Evolutionary conservation across 1,140 invertebrate species (phyloP), one percentile per base, ranked within the genome.

Genomic region (Uloborus diversus): DNA sequence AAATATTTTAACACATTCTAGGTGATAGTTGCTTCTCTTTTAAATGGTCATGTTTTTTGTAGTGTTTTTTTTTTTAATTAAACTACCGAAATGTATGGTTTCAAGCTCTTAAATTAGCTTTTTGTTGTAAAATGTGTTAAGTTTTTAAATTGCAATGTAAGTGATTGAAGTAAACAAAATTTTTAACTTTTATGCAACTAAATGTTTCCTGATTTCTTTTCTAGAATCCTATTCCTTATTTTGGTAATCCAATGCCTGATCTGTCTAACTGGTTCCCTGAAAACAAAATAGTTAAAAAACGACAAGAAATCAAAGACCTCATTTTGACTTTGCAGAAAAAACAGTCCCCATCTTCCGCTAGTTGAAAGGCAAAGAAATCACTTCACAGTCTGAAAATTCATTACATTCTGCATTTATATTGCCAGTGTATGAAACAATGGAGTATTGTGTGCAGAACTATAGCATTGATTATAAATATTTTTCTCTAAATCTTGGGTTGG

Each of bases 221-320:
- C 61, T 84, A 88, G 87, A 84, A 86, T 66, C 87, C 87, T 23
- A 84, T 88, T 20, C 85, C 83, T 49, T 85, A 86, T 70, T 88
- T 85, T 81, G 82, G 81, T 28, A 84, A 86, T 79, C 88, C 88
- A 4, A 86, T 88, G 79, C 86, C 84, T 32, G 81, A 84, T 42
- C 80, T 87, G 27, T 66, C 82, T 7, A 84, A 85, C 65, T 88
- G 87, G 88, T 88, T 88, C 71, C 81, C 84, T 25, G 85, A 85
- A 28, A 82, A 85, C 62, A 81, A 83, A 59, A 85, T 88, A 42
- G 81, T 82, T 25, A 83, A 82, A 25, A 88, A 88, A 79, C 81
- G 88, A 17, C 81, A 85, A 37, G 84, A 86, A 51, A 85, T 88
- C 14, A 84, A 84, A 42, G 82, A 85, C 9, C 82, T 88, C 7